Evolutionary conservation across 2,797 vertebrate genomes (phyloP).

Genomic region (Poecilia picta): DNA sequence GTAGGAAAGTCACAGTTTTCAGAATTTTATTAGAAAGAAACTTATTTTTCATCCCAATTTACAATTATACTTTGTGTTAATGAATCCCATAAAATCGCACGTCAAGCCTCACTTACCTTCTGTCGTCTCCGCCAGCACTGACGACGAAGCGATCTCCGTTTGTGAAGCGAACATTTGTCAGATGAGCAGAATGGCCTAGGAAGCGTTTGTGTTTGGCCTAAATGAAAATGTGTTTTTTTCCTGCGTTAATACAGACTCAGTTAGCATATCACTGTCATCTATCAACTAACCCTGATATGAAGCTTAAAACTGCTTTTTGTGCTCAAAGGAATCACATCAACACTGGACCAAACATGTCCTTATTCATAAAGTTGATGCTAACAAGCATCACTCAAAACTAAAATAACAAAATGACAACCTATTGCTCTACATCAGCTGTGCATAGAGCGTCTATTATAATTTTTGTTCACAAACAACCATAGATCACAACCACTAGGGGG

Average conservation of each 20-base stretch:
- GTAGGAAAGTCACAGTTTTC: not conserved
- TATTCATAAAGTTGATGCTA: not conserved
- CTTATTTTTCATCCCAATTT: not conserved
- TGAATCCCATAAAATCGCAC: not conserved
- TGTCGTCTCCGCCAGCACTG: slow-evolving; percentile 95
- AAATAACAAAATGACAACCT: not conserved
- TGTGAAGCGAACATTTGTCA: slow-evolving; percentile 95
- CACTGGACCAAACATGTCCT: not conserved
- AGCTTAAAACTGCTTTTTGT: not conserved
- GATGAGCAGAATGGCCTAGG: slow-evolving; percentile 94
- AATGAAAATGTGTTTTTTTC: slow-evolving; percentile 21
- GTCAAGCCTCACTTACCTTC: slow-evolving; percentile 81
- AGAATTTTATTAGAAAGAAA: not conserved
- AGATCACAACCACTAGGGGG: not conserved
- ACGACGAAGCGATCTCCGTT: slow-evolving; percentile 91
- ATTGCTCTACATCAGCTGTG: not conserved
- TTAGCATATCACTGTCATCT: not conserved
- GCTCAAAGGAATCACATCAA: not conserved
- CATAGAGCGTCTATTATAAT: too few species aligned
- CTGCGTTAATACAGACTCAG: not conserved
- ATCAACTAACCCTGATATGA: not conserved
- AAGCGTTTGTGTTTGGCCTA: slow-evolving; percentile 99
- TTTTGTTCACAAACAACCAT: not conserved
- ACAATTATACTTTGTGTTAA: not conserved
- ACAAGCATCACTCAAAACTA: not conserved